Base-by-base conservation (phyloP, 2,113 vertebrate species). In the Otocyon megalotis region DNA sequence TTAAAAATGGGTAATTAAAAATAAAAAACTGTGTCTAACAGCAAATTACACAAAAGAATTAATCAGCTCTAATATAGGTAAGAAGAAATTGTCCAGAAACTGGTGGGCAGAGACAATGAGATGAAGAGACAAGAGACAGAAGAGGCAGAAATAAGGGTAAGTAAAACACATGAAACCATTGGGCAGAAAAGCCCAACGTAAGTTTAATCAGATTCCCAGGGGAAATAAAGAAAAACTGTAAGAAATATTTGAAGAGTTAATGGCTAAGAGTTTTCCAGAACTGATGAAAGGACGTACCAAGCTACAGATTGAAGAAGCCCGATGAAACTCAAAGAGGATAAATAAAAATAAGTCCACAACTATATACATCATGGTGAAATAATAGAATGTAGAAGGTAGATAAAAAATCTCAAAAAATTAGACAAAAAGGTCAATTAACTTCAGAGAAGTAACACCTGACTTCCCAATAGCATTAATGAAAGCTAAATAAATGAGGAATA, bases 11-110 rank as follows among this genome's bases (percentile, higher is more conserved):
- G 37, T 48, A 50, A 63, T 60, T 74, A 67, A 91, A 37, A 80
- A 67, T 19, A 37, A 83, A 56, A 8, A 82, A 37, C 8, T 58
- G 4, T 56, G 50, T 90, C 84, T 58, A 83, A 56, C 15, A 48
- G 79, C 28, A 94, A 90, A 48, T 81, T 54, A 90, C 60, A 86
- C 22, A 72, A 85, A n/a, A 43, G 53, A 90, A 65, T 71, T 50
- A 54, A 84, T 67, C 50, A 50, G 26, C 53, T 95, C 35, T 48
- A 56, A 62, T 90, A 71, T 72, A n/a, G 8, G 2, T 56, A 58
- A 93, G 37, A 93, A 88, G 28, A 93, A 92, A 88, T 54, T 96
- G 28, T 83, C 56, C 12, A 83, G 50, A 90, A 96, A 62, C 30
- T 79, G 53, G n/a, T 53, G 14, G 22, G 20, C 37, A 83, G n/a